Conservation (phyloP, 2,113 vertebrate species). For the Zosterops lateralis region DNA sequence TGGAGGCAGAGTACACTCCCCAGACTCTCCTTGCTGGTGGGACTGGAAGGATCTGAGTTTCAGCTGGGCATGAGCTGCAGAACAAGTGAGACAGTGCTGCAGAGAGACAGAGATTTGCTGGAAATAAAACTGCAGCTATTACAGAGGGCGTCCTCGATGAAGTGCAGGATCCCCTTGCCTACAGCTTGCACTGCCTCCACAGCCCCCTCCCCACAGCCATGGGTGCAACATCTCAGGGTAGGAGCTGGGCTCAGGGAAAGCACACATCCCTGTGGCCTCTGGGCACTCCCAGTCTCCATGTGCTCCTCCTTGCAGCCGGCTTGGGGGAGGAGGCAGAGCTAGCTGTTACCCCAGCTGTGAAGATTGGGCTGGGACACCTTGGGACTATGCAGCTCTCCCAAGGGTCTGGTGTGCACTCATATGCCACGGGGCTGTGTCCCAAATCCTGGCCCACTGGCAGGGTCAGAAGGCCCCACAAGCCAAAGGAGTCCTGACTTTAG, state of each 20-base stretch:
- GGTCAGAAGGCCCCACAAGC: background rate
- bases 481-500: fast-evolving
- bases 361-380: background rate
- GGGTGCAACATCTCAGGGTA: background rate
- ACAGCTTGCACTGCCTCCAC: background rate
- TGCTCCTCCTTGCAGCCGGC: fast-evolving
- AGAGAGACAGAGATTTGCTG: slow-evolving; percentile 30
- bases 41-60: slow-evolving; percentile 42
- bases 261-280: fast-evolving
- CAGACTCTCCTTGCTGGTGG: slow-evolving; percentile 10
- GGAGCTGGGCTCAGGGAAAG: background rate
- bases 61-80: slow-evolving; percentile 2
- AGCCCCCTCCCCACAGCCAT: background rate
- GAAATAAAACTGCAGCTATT: slow-evolving; percentile 20
- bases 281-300: background rate
- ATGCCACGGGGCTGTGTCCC: fast-evolving
- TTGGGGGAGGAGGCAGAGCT: fast-evolving
- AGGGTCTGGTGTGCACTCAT: fast-evolving
- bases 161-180: background rate
- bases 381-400: background rate
- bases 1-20: background rate
- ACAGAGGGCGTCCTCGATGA: background rate
- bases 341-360: background rate
- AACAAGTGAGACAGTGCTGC: background rate
- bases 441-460: background rate